Base-by-base conservation (phyloP, 2,113 vertebrate species). In the Paedocypris sp. region DNA sequence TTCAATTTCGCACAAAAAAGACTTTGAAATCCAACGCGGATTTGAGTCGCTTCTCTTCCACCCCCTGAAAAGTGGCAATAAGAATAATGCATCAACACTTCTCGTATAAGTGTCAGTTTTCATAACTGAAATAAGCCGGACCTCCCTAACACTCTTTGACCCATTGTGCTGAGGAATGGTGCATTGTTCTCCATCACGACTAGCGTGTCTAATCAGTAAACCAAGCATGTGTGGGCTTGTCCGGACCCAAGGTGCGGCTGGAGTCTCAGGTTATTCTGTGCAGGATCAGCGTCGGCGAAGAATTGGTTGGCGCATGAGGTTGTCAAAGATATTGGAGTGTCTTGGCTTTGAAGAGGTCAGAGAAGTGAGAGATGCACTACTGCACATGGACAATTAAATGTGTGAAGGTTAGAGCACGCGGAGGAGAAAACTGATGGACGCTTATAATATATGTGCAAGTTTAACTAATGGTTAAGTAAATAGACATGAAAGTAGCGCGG, bases 171-270 rank as follows among this genome's bases (percentile, higher is more conserved):
- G 56, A 68, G 70, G 53, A 66, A 53, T 61, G 69, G 41, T n/a
- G 50, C 69, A 81, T 85, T 85, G 79, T 84, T 79, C 70, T 68
- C 5, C 54, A 73, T 77, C 74, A 75, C 76, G 64, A 80, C 73
- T 64, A 79, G 67, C 62, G 67, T 77, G 77, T 79, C 66, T 82
- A 82, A 84, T 83, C 72, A 77, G 77, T 80, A 73, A 73, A 63
- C 67, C 4, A 69, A 76, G 69, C 85, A 65, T 68, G 83, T 69
- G 66, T 35, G 51, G 79, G 69, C 83, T 75, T 85, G 83, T 66
- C 66, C 74, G 3, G 57, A 26, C 32, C 48, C 10, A 19, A 73
- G 59, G 58, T 60, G 71, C 12, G 58, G 70, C 71, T 39, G 41
- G 13, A 66, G 70, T 79, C 72, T 68, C 60, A 51, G 68, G 61